Evolutionary conservation across 2,888 invertebrate genomes (phyloP).

Genomic region (Entomobrya multifasciata): DNA sequence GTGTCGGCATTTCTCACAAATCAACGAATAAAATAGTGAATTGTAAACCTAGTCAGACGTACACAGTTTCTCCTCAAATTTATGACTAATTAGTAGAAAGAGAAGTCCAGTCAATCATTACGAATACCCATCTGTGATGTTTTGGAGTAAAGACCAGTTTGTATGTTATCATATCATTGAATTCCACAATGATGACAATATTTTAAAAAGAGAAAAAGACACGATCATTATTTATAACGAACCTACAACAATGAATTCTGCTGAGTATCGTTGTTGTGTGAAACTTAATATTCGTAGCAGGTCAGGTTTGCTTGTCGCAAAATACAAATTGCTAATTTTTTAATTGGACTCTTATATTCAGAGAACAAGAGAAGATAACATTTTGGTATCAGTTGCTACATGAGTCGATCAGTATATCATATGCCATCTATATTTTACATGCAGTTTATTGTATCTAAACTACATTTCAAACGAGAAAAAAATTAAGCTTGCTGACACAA

Average conservation of each 20-base stretch:
- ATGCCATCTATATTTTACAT: too few relatives aligned
- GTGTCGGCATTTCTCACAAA: neutral
- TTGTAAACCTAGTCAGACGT: neutral
- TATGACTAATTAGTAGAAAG: conserved; percentile 16
- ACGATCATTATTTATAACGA: neutral
- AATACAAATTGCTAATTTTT: conserved; percentile 4
- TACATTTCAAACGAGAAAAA: too few relatives aligned
- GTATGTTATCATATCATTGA: too few relatives aligned
- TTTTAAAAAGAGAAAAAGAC: neutral
- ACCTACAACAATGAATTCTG: neutral
- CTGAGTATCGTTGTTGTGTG: neutral
- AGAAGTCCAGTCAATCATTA: conserved; percentile 8
- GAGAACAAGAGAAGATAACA: too few relatives aligned
- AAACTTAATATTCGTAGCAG: neutral
- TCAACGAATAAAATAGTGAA: neutral
- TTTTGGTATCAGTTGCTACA: too few relatives aligned
- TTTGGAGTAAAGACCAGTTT: neutral
- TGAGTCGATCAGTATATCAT: too few relatives aligned
- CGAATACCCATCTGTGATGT: neutral
- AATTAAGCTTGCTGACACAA: too few relatives aligned
- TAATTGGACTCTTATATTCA: neutral
- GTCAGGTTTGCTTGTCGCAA: neutral
- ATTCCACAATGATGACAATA: too few relatives aligned
- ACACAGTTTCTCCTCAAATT: neutral
- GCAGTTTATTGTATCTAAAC: too few relatives aligned